Evolutionary conservation across 2,888 invertebrate genomes (phyloP).

Genomic region (Slavum lentiscoides): DNA sequence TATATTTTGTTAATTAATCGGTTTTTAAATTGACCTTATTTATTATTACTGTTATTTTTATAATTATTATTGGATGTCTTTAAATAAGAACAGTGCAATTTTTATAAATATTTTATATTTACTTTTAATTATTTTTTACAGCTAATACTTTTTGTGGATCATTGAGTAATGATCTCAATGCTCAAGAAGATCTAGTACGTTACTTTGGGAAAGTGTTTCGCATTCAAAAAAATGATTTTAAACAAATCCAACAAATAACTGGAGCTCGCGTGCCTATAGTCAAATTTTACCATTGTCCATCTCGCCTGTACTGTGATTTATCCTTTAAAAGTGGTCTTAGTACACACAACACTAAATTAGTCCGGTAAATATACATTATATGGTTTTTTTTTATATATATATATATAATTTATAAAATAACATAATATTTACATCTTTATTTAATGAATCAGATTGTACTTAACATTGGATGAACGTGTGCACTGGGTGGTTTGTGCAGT

Average conservation of each 20-base stretch:
- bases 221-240: conserved; percentile 43
- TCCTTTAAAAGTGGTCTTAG: conserved; percentile 56
- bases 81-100: not conserved
- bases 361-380: conserved; percentile 49
- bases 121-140: not conserved
- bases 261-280: conserved; percentile 55
- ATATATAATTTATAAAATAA: not conserved
- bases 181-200: conserved; percentile 46
- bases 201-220: conserved; percentile 51
- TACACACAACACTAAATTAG: conserved; percentile 55
- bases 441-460: conserved; percentile 54
- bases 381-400: not conserved
- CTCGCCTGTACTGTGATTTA: conserved; percentile 54
- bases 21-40: no score
- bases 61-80: not conserved
- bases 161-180: conserved; percentile 32
- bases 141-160: conserved; percentile 25
- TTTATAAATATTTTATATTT: not conserved
- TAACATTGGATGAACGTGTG: conserved; percentile 55
- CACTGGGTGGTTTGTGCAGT: conserved; percentile 56
- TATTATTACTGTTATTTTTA: no score
- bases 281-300: conserved; percentile 53
- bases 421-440: not conserved
- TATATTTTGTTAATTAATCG: no score
- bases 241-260: conserved; percentile 52